phyloP scores from a whole-genome alignment of 1,140 invertebrate genomes.

The Asobara japonica region DNA sequence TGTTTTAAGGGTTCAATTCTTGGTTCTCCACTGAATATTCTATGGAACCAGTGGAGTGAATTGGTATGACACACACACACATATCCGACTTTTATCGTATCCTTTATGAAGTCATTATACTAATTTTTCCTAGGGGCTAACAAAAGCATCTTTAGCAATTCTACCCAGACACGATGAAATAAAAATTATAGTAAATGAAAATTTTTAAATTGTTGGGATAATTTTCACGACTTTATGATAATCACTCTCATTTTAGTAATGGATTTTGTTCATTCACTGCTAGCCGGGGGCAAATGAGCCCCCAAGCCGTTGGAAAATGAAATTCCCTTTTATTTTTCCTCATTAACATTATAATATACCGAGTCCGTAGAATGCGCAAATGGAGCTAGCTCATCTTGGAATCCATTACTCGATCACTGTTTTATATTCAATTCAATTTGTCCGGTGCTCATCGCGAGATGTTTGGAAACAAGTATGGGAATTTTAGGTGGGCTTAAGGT shows the following conservation, averaged over 20 bases:
- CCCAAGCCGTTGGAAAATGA: background rate
- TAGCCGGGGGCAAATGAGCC: background rate
- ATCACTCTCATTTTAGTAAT: constrained; percentile 5
- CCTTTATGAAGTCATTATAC: too few species aligned
- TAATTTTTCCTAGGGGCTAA: too few species aligned
- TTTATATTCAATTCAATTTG: too few species aligned
- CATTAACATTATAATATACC: constrained; percentile 5
- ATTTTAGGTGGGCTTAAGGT: too few species aligned
- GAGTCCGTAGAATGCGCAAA: background rate
- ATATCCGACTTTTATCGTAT: too few species aligned
- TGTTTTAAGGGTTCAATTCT: too few species aligned
- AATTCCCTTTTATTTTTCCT: constrained; percentile 4
- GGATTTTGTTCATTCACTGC: constrained; percentile 2
- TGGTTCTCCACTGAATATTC: too few species aligned
- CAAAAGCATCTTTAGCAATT: background rate
- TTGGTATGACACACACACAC: too few species aligned
- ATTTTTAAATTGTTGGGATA: background rate
- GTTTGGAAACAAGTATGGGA: too few species aligned
- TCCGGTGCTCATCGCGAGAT: too few species aligned
- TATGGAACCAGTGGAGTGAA: too few species aligned
- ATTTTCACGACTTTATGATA: constrained; percentile 6
- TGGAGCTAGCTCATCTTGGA: background rate
- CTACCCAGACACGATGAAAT: background rate
- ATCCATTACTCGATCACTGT: constrained; percentile 8
- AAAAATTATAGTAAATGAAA: background rate